Evolutionary conservation across 1,140 invertebrate genomes (phyloP).

Genomic region (Caenorhabditis latens): DNA sequence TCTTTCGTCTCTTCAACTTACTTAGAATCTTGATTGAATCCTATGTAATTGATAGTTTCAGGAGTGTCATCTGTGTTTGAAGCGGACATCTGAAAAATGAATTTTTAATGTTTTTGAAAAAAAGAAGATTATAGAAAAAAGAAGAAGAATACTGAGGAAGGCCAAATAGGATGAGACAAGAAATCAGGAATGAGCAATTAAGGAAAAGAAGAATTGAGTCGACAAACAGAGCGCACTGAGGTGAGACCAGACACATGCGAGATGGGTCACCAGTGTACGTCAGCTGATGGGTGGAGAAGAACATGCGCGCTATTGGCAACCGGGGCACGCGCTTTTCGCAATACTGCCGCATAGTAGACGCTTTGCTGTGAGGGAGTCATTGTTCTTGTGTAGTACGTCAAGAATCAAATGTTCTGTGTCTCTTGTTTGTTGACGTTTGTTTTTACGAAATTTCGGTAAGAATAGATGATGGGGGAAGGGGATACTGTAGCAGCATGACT

Average conservation of each 20-base stretch:
- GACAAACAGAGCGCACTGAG: conserved; percentile 6
- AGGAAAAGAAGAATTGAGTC: background rate
- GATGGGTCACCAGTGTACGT: conserved; percentile 44
- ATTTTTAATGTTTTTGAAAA: background rate
- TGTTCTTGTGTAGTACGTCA: too few relatives aligned
- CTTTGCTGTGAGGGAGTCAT: background rate
- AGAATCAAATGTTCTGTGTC: too few relatives aligned
- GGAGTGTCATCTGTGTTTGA: background rate
- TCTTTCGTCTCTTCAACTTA: conserved; percentile 3
- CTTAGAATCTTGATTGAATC: conserved; percentile 68
- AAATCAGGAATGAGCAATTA: background rate
- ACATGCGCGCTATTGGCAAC: background rate
- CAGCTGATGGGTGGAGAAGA: conserved; percentile 12
- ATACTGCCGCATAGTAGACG: background rate
- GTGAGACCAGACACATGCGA: background rate
- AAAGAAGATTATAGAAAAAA: background rate
- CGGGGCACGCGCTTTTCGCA: conserved; percentile 14
- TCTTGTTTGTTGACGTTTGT: too few relatives aligned
- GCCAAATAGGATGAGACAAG: background rate
- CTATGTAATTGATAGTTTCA: conserved; percentile 60
- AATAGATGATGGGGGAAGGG: too few relatives aligned
- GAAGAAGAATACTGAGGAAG: background rate
- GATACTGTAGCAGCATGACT: too few relatives aligned
- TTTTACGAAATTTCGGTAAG: too few relatives aligned
- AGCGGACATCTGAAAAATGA: conserved; percentile 10